phyloP scores from a whole-genome alignment of 2,797 vertebrate genomes.

The Ceyx erithaca region DNA sequence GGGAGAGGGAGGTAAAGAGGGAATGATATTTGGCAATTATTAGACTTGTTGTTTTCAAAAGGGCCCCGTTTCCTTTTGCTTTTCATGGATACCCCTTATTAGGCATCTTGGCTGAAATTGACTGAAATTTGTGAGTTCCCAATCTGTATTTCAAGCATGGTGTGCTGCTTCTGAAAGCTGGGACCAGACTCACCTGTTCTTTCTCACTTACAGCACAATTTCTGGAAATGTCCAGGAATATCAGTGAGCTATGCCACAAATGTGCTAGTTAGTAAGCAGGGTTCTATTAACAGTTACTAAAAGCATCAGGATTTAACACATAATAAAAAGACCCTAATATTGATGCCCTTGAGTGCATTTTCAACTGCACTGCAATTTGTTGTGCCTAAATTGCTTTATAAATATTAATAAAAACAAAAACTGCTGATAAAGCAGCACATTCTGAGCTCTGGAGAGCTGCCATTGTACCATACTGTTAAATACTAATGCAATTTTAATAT shows the following conservation, averaged over 20 bases:
- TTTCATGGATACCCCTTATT: neutral
- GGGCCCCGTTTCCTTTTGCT: neutral
- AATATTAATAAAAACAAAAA: slow-evolving; percentile 17
- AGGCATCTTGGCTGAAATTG: neutral
- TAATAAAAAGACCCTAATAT: neutral
- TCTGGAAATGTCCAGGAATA: neutral
- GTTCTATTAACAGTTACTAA: neutral
- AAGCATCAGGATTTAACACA: neutral
- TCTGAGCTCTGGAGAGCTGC: neutral
- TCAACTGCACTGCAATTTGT: neutral
- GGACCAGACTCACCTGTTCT: neutral
- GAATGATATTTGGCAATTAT: neutral
- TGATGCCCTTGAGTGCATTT: neutral
- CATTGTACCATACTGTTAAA: neutral
- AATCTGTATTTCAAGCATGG: neutral
- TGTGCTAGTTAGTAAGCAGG: neutral
- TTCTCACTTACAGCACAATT: neutral
- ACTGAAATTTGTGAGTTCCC: neutral
- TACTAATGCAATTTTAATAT: neutral
- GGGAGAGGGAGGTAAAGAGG: neutral
- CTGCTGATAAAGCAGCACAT: neutral
- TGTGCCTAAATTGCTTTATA: neutral
- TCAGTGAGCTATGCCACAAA: neutral
- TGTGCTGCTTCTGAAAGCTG: neutral
- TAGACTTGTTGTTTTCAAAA: neutral